Base-by-base conservation (phyloP, 2,797 vertebrate species). In the Vultur gryphus region DNA sequence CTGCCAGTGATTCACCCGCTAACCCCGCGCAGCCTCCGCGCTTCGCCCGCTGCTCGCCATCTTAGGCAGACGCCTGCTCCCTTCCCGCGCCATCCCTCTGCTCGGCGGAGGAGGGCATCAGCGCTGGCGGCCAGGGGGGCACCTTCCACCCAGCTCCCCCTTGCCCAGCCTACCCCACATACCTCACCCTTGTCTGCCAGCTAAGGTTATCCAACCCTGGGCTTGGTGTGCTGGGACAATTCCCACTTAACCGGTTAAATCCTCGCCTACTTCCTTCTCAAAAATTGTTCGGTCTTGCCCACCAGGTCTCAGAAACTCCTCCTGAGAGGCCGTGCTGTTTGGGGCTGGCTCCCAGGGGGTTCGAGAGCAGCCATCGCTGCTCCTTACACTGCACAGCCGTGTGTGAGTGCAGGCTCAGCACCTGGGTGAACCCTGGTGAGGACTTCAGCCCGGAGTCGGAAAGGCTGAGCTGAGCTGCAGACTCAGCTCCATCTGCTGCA, bases 321-420 rank as follows among this genome's bases (percentile, higher is more conserved):
- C 35, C 8, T 0, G 26, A 18, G 35, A 49, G 58, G 67, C 67
- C 16, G 43, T 19, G 43, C 23, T 4, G 10, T 7, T 14, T 23
- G 77, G 49, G 58, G 23, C 79, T 19, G 26, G 49, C 58, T 72
- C 58, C 54, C 0, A 11, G 43, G 39, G 1, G 6, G 24, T 21
- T 25, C 1, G 5, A 25, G 58, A 9, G 49, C 43, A n/a, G 57
- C 65, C 21, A 1, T 15, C 3, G 4, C 59, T 39, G 86, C 77
- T 58, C 77, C 77, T 9, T 3, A 4, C 7, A 1, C 21, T 10
- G 29, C 61, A 16, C 7, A 4, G 69, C 46, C 3, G 2, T 3
- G 13, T 20, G 43, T 2, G 20, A 49, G 49, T 5, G 2, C 16
- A 9, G 51, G 85, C 31, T 65, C 20, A 7, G 69, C 51, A 9